phyloP scores from a whole-genome alignment of 1,140 invertebrate species.

The Metaphire vulgaris region DNA sequence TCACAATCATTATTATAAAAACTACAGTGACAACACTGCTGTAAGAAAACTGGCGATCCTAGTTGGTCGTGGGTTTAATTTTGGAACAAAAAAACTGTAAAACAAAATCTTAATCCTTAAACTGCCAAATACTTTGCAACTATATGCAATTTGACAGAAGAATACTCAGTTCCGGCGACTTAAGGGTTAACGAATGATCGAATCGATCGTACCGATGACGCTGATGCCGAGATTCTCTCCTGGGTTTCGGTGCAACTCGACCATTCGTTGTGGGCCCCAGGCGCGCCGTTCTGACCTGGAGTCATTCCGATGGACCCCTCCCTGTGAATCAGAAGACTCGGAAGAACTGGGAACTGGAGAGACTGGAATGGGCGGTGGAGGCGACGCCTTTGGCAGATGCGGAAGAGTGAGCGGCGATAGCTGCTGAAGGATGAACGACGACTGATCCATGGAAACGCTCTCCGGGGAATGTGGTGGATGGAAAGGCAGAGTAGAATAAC shows the following conservation, averaged over 20 bases:
- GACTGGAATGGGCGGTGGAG: not conserved
- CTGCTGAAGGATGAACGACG: not conserved
- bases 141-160: not conserved
- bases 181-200: too few relatives aligned
- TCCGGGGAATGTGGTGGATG: not conserved
- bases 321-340: slow-evolving; percentile 6
- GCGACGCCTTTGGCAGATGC: not conserved
- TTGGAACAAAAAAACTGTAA: too few relatives aligned
- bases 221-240: slow-evolving; percentile 77
- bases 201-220: slow-evolving; percentile 89
- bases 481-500: too few relatives aligned
- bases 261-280: slow-evolving; percentile 76
- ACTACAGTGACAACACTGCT: too few relatives aligned
- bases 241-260: slow-evolving; percentile 65
- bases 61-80: too few relatives aligned
- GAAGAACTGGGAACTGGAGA: not conserved
- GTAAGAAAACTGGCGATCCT: too few relatives aligned
- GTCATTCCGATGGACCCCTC: slow-evolving; percentile 56
- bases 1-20: too few relatives aligned
- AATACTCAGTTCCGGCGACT: too few relatives aligned
- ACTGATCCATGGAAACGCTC: not conserved
- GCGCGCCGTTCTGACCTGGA: slow-evolving; percentile 54
- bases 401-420: not conserved
- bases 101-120: too few relatives aligned
- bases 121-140: too few relatives aligned